Evolutionary conservation across 1,140 invertebrate species (phyloP).

Genomic region (Frieseomelitta varia): DNA sequence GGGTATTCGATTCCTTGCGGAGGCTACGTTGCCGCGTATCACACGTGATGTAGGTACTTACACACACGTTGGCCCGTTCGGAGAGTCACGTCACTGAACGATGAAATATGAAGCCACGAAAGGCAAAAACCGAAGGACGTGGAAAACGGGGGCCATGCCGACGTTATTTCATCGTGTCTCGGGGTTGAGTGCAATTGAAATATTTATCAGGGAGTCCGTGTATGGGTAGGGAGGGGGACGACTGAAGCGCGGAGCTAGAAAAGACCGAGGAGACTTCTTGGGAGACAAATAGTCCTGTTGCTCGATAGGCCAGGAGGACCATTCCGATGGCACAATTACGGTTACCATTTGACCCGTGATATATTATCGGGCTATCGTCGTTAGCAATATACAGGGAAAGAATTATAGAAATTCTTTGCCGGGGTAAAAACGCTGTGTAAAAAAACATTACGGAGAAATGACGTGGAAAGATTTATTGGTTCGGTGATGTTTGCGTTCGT

Average conservation of each 20-base stretch:
- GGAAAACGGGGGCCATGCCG: conserved; percentile 41
- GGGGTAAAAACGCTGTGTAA: neutral
- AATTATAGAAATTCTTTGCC: neutral
- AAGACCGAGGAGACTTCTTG: conserved; percentile 44
- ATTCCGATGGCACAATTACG: conserved; percentile 26
- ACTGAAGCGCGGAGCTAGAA: neutral
- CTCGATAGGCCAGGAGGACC: conserved; percentile 23
- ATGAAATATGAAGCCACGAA: conserved; percentile 59
- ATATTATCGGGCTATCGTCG: conserved; percentile 9
- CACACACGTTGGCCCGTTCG: conserved; percentile 4
- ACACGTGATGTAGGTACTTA: neutral
- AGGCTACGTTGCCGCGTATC: too few relatives aligned
- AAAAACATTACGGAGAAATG: neutral
- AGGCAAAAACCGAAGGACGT: conserved; percentile 35
- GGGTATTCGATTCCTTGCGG: neutral
- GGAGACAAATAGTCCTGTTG: conserved; percentile 61
- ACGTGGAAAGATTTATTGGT: neutral
- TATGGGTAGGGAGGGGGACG: neutral
- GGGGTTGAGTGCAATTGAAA: conserved; percentile 66
- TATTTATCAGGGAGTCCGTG: conserved; percentile 59
- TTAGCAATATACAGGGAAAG: neutral
- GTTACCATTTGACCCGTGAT: conserved; percentile 25
- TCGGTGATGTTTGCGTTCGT: neutral
- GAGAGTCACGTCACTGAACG: conserved; percentile 51
- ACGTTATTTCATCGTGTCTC: conserved; percentile 57